phyloP scores from a whole-genome alignment of 92 coral and sea anemone genomes.

The Blastomussa wellsi region DNA sequence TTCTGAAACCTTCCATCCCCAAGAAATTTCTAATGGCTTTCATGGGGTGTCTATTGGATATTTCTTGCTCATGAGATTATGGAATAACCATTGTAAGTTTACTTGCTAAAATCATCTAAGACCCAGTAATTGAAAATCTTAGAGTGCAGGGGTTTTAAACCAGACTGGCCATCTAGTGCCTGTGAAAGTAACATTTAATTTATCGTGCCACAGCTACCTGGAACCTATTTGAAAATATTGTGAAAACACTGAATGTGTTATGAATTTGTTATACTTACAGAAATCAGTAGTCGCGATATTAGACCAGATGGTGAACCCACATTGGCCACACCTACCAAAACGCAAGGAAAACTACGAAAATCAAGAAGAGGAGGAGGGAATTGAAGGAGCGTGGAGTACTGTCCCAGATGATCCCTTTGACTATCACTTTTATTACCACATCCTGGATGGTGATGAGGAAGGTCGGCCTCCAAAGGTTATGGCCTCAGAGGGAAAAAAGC shows the following conservation, averaged over 20 bases:
- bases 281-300: conserved; percentile 74
- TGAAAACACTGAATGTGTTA: too few species aligned
- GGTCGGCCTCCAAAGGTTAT: conserved; percentile 80
- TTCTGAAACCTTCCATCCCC: too few species aligned
- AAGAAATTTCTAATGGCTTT: too few species aligned
- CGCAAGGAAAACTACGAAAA: conserved; percentile 61
- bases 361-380: conserved; percentile 65
- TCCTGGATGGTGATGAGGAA: conserved; percentile 71
- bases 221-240: neutral
- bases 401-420: conserved; percentile 84
- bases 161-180: too few species aligned
- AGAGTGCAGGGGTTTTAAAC: too few species aligned
- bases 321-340: conserved; percentile 86
- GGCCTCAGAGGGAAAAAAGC: conserved; percentile 33
- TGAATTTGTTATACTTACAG: conserved; percentile 26
- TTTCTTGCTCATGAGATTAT: too few species aligned
- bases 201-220: too few species aligned
- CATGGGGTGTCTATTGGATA: too few species aligned
- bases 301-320: conserved; percentile 88
- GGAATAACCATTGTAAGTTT: too few species aligned
- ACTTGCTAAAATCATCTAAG: too few species aligned
- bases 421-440: conserved; percentile 82
- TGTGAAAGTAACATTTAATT: too few species aligned
- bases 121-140: too few species aligned
- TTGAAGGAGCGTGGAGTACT: conserved; percentile 77